phyloP scores from a whole-genome alignment of 2,888 invertebrate species.

The Syrphus vitripennis region DNA sequence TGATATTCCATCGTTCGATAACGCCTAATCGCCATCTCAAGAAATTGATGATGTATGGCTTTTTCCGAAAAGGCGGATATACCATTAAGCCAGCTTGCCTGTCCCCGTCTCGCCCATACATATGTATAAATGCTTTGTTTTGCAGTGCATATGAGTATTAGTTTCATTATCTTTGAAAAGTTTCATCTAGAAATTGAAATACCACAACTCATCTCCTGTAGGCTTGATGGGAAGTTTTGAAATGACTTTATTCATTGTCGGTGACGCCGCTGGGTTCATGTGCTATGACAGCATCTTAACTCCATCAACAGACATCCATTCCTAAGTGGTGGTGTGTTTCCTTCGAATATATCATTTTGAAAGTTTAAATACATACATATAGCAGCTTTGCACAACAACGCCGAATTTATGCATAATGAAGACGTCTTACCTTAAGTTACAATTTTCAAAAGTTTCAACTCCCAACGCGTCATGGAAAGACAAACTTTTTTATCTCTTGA shows the following conservation, averaged over 20 bases:
- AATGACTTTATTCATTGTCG: constrained; percentile 63
- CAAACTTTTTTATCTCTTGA: constrained; percentile 59
- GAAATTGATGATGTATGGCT: constrained; percentile 74
- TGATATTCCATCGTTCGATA: constrained; percentile 72
- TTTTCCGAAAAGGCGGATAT: constrained; percentile 63
- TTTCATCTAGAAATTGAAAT: constrained; percentile 65
- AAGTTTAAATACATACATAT: constrained; percentile 27
- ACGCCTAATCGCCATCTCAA: constrained; percentile 73
- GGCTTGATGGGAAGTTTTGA: constrained; percentile 59
- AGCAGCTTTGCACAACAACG: constrained; percentile 42
- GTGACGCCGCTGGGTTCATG: constrained; percentile 60
- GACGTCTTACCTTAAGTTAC: constrained; percentile 59
- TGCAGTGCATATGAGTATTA: constrained; percentile 25
- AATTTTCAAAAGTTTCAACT: constrained; percentile 48
- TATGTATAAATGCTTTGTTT: constrained; percentile 14
- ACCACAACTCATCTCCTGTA: constrained; percentile 61
- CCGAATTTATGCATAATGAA: constrained; percentile 61
- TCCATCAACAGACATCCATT: neutral
- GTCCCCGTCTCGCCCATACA: neutral
- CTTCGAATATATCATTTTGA: constrained; percentile 38
- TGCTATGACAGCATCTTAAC: constrained; percentile 35
- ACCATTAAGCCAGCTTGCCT: constrained; percentile 11
- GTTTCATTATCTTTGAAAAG: constrained; percentile 65
- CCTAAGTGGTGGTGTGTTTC: neutral
- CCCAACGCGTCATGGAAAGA: constrained; percentile 45